Evolutionary conservation across 2,888 invertebrate species (phyloP).

Genomic region (Norana najaformis): DNA sequence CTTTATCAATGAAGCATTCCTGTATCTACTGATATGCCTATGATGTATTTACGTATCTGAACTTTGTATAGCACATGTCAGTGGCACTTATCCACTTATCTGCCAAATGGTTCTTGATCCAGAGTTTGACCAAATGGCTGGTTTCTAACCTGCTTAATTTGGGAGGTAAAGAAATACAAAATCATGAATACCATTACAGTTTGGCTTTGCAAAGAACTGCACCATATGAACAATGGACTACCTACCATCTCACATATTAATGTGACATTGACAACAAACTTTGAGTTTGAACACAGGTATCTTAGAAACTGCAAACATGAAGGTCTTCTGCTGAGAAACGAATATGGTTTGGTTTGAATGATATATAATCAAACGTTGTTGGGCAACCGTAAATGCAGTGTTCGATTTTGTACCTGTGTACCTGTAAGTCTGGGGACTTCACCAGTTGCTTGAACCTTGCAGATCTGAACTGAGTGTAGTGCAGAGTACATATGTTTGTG

Average conservation of each 20-base stretch:
- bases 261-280: no score
- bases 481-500: background rate
- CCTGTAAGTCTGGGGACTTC: background rate
- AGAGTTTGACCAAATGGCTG: no score
- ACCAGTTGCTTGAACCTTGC: background rate
- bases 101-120: no score
- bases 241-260: background rate
- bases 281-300: background rate
- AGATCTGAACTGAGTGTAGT: background rate
- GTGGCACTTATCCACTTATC: no score
- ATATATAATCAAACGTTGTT: background rate
- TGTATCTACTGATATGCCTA: no score
- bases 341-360: background rate
- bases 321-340: background rate
- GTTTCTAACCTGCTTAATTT: no score
- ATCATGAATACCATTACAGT: background rate
- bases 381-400: no score
- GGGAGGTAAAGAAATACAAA: no score
- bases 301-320: background rate
- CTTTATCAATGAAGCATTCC: background rate
- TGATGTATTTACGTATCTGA: no score
- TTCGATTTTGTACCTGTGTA: background rate
- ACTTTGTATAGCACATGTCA: no score
- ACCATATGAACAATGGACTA: background rate
- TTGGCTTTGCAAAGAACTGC: background rate